These are phyloP conservation scores for Apeira syringaria DNA, from an alignment of 2,888 invertebrate species.

Conservation along the genomic window DNA sequence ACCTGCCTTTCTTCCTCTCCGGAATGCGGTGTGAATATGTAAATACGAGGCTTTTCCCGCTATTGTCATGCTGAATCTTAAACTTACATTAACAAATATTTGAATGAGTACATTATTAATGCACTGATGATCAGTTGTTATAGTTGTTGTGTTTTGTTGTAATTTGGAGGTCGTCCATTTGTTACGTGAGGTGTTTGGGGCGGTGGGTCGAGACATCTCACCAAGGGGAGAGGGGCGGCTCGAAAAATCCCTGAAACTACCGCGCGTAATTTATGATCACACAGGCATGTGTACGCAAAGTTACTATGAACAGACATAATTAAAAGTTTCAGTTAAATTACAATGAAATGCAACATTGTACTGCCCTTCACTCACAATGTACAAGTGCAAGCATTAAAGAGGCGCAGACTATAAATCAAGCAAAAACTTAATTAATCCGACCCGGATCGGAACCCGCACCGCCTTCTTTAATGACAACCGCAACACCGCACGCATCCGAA, in stretches of 20 bases:
- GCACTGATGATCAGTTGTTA: no score
- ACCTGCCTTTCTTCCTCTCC: conserved; percentile 35
- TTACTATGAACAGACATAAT: no score
- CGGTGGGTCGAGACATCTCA: no score
- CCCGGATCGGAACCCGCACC: conserved; percentile 42
- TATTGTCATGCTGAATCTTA: conserved; percentile 41
- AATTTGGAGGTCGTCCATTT: no score
- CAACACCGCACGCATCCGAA: conserved; percentile 27
- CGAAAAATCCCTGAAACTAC: no score
- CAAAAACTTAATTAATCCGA: conserved; percentile 54
- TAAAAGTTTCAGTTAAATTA: neutral
- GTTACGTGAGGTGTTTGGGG: no score
- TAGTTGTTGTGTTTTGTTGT: no score
- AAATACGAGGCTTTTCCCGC: conserved; percentile 49
- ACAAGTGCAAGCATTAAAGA: conserved; percentile 20
- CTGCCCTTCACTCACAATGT: conserved; percentile 20
- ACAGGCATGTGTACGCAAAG: no score
- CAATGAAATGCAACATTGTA: conserved; percentile 5
- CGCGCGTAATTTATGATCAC: no score
- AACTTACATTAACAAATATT: neutral
- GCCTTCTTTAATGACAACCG: conserved; percentile 34
- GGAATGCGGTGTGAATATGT: conserved; percentile 57
- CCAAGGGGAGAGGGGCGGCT: no score
- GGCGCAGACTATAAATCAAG: conserved; percentile 39
- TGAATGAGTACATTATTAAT: no score